A percentile compares a stretch with the other conserved stretches of the same genome.
Conservation (phyloP, 2,888 invertebrate genomes). For the Lepidocyrtoides sp. region DNA sequence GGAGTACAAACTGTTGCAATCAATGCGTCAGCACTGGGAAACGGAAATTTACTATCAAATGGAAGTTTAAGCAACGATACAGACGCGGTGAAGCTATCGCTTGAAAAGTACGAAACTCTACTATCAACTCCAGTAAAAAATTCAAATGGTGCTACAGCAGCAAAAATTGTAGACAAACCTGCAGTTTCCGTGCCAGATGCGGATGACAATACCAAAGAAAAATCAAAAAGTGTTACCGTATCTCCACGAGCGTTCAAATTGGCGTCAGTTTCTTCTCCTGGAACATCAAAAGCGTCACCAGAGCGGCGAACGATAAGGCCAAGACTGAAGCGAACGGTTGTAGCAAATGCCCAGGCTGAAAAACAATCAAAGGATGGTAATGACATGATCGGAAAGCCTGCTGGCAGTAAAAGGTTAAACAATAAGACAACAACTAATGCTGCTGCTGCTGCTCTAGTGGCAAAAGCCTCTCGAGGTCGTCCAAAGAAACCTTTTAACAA, state of each 20-base stretch:
- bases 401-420: conserved; percentile 33
- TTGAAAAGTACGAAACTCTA: conserved; percentile 49
- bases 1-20: conserved; percentile 31
- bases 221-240: conserved; percentile 55
- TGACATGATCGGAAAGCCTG: background rate
- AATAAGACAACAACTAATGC: background rate
- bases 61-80: background rate
- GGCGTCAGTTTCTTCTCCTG: conserved; percentile 62
- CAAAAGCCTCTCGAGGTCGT: conserved; percentile 51
- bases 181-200: background rate
- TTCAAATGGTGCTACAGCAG: conserved; percentile 63
- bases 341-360: conserved; percentile 44
- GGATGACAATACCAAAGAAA: conserved; percentile 74
- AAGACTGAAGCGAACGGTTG: conserved; percentile 65
- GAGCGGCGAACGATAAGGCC: conserved; percentile 54
- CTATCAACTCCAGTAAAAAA: conserved; percentile 52
- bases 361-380: conserved; percentile 56
- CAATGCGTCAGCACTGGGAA: conserved; percentile 33
- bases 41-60: background rate
- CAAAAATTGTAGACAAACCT: background rate
- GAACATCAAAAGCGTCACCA: conserved; percentile 28
- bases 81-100: conserved; percentile 26
- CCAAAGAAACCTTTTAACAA: conserved; percentile 65
- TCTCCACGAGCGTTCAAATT: conserved; percentile 68
- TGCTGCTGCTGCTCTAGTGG: conserved; percentile 35